Evolutionary conservation across 2,888 invertebrate species (phyloP).

Genomic region (Noctuana brunneofusca): DNA sequence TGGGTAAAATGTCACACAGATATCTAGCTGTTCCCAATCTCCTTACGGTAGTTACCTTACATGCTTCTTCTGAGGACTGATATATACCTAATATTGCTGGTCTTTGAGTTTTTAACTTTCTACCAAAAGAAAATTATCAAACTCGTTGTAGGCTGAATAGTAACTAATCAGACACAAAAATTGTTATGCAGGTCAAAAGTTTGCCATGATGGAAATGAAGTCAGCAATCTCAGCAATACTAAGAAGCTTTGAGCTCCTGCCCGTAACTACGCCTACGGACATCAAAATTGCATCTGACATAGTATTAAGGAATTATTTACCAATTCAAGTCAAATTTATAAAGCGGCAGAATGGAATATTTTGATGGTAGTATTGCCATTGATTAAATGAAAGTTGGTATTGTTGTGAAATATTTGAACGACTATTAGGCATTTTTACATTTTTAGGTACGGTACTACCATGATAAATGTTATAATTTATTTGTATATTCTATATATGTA

Average conservation of each 20-base stretch:
- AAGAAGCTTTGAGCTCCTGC: constrained; percentile 67
- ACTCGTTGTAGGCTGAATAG: too few species aligned
- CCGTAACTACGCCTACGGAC: constrained; percentile 69
- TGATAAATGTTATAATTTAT: too few species aligned
- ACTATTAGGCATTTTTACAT: too few species aligned
- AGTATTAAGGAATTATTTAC: constrained; percentile 59
- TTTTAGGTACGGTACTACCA: too few species aligned
- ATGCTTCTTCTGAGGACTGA: too few species aligned
- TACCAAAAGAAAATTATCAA: too few species aligned
- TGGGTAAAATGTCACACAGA: too few species aligned
- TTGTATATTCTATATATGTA: too few species aligned
- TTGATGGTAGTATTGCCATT: background rate
- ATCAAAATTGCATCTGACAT: constrained; percentile 57
- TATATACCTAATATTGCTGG: too few species aligned
- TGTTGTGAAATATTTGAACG: background rate
- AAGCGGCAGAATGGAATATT: constrained; percentile 40
- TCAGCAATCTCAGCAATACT: constrained; percentile 73
- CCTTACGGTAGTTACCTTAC: too few species aligned
- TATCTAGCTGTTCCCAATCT: too few species aligned
- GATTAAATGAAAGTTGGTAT: background rate
- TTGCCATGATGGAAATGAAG: constrained; percentile 83
- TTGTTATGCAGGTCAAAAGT: constrained; percentile 76
- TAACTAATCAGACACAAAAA: background rate
- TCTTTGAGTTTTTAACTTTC: too few species aligned
- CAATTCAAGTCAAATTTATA: constrained; percentile 58